Base-by-base conservation (phyloP, 2,797 vertebrate species). In the Eulemur mongoz region DNA sequence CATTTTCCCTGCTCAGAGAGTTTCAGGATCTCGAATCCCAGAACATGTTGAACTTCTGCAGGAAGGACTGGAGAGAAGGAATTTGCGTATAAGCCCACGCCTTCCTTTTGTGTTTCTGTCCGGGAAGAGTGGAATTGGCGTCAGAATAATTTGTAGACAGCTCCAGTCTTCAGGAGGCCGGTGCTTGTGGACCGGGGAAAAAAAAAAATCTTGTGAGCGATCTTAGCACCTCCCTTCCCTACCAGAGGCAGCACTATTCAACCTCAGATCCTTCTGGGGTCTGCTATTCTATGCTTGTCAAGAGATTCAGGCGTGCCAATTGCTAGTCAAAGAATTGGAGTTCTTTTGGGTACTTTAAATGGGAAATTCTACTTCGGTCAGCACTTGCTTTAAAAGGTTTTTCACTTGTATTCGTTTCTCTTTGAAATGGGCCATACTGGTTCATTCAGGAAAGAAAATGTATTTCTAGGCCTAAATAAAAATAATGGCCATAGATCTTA, bases 61-160 rank as follows among this genome's bases (percentile, higher is more conserved):
- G 95, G 90, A 97, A 98, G 38, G 63, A 40, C 69, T 23, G 38
- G 25, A 82, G 73, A 48, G 18, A 57, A 92, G 59, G 78, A 94
- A 85, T 67, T 92, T 17, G 90, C 52, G 72, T 35, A 22, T 17
- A 76, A 78, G 89, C 35, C 93, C 67, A 95, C 83, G 15, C 89
- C 96, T 43, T 22, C 18, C 79, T 93, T 95, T 95, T 97, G 97
- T 97, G 94, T 94, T 93, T 40, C 7, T 81, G 45, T 90, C 73
- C 13, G 5, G 81, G 78, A 81, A 38, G 23, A 0, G 13, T 30
- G 45, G 76, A 38, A 22, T 40, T 80, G 76, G 65, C 73, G 48
- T 84, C 95, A 22, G 59, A 57, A 57, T 82, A 35, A 27, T 81
- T 80, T 27, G 80, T 72, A 86, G 69, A 92, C 0, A 20, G 80